These are phyloP conservation scores for Coecobrya sp. DNA, from an alignment of 2,888 invertebrate species.

Conservation along the genomic window DNA sequence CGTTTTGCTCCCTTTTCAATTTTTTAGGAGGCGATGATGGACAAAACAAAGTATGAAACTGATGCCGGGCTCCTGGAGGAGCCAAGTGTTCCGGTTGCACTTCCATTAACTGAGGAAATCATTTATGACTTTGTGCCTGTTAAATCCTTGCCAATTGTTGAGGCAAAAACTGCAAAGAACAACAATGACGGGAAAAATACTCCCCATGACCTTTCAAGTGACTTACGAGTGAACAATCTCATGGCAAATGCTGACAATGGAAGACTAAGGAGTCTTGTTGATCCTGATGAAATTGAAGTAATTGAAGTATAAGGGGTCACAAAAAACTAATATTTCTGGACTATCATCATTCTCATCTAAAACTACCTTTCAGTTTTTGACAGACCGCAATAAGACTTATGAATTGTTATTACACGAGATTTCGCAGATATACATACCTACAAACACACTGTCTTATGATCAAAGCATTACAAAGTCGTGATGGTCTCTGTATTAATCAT, in stretches of 20 bases:
- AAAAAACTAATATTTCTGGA: not conserved
- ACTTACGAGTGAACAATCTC: slow-evolving; percentile 83
- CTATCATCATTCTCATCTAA: not conserved
- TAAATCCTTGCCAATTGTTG: slow-evolving; percentile 60
- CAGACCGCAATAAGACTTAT: not conserved
- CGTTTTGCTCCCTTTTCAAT: slow-evolving; percentile 49
- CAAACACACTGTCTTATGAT: too few species aligned
- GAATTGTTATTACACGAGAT: too few species aligned
- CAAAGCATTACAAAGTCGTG: too few species aligned
- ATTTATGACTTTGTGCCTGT: slow-evolving; percentile 82
- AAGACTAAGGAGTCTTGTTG: slow-evolving; percentile 74
- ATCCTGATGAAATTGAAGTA: slow-evolving; percentile 84
- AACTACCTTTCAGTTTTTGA: not conserved
- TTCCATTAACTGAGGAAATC: slow-evolving; percentile 70
- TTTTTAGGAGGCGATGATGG: slow-evolving; percentile 58
- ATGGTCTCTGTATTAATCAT: too few species aligned
- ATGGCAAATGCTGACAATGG: slow-evolving; percentile 78
- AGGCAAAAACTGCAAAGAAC: slow-evolving; percentile 44
- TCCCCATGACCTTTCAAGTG: slow-evolving; percentile 81
- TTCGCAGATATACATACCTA: too few species aligned
- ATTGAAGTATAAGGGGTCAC: slow-evolving; percentile 75
- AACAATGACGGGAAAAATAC: slow-evolving; percentile 38
- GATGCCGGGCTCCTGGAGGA: slow-evolving; percentile 58
- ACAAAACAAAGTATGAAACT: slow-evolving; percentile 62
- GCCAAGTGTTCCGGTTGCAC: slow-evolving; percentile 37